Evolutionary conservation across 1,140 invertebrate species (phyloP).

Genomic region (Cephus cinctus): DNA sequence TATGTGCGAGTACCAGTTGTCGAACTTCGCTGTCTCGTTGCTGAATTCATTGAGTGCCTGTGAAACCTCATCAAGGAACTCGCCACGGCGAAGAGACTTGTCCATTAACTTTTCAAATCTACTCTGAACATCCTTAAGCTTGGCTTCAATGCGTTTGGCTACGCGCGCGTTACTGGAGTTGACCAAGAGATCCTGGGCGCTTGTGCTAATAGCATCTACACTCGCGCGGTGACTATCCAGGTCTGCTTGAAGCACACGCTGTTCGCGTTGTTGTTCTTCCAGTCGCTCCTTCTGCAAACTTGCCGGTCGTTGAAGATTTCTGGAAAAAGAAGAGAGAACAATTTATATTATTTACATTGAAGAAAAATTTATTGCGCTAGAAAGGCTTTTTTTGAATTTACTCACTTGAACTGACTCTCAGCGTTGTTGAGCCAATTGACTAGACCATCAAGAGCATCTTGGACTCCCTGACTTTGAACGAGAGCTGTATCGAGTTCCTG

Average conservation of each 20-base stretch:
- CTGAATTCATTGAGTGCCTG: conserved; percentile 70
- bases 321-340: conserved; percentile 33
- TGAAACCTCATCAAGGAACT: conserved; percentile 81
- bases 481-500: conserved; percentile 83
- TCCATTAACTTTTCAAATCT: conserved; percentile 85
- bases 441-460: conserved; percentile 86
- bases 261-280: conserved; percentile 85
- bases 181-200: conserved; percentile 76
- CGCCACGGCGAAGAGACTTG: conserved; percentile 72
- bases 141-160: conserved; percentile 86
- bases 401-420: conserved; percentile 79
- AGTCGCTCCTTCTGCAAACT: conserved; percentile 86
- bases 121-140: conserved; percentile 79
- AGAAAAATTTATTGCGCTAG: conserved; percentile 16
- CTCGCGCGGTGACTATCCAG: conserved; percentile 82
- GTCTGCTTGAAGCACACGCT: conserved; percentile 78
- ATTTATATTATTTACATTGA: conserved; percentile 7
- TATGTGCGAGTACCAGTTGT: conserved; percentile 70
- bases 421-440: conserved; percentile 81
- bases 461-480: conserved; percentile 91
- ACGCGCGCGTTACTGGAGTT: conserved; percentile 82
- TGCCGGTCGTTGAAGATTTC: conserved; percentile 74
- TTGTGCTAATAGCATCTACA: conserved; percentile 77
- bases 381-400: conserved; percentile 32
- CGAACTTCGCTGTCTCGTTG: conserved; percentile 66